Evolutionary conservation across 2,113 vertebrate genomes (phyloP).

Genomic region (Ctenomys sociabilis): DNA sequence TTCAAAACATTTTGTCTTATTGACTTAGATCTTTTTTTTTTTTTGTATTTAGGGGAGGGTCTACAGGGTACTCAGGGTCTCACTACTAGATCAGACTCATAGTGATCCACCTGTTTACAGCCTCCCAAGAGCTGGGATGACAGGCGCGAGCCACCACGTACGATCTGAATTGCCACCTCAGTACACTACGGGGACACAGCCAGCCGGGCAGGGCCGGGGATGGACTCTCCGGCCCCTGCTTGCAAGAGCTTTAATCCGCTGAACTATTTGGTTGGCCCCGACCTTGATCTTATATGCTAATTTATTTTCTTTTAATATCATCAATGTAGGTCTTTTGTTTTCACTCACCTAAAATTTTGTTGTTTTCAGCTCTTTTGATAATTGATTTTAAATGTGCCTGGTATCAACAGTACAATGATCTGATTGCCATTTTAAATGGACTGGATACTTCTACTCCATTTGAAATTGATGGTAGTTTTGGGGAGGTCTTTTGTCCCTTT

Average conservation of each 20-base stretch:
- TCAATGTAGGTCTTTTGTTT: background rate
- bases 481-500: conserved; percentile 54
- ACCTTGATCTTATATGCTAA: background rate
- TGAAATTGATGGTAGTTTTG: background rate
- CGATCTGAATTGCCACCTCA: too few species aligned
- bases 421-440: background rate
- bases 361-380: background rate
- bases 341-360: conserved; percentile 32
- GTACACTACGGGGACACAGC: too few species aligned
- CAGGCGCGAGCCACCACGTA: too few species aligned
- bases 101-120: too few species aligned
- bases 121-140: too few species aligned
- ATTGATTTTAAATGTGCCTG: background rate
- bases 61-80: too few species aligned
- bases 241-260: too few species aligned
- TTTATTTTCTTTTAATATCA: background rate
- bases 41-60: too few species aligned
- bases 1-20: background rate
- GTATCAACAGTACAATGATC: background rate
- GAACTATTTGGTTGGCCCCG: too few species aligned
- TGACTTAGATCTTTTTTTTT: background rate
- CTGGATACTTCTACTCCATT: background rate
- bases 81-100: too few species aligned
- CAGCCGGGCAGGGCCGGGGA: too few species aligned
- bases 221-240: too few species aligned